Evolutionary conservation across 2,113 vertebrate genomes (phyloP).

Genomic region (Anarhynchus alexandrinus): DNA sequence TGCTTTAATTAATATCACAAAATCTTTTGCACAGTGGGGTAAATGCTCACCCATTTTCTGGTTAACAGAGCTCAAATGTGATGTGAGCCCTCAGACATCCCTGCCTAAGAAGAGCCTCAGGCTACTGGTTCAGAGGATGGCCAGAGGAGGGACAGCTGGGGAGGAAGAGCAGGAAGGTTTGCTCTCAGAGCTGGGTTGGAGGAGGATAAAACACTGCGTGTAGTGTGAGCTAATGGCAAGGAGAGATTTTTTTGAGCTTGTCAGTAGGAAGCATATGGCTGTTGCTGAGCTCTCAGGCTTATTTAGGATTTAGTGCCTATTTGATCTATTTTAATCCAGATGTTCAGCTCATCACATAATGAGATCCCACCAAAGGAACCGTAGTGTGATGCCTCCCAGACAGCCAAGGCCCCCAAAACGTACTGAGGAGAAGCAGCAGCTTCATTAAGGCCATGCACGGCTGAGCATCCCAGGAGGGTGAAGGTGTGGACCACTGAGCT

Average conservation of each 20-base stretch:
- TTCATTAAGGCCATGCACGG: background rate
- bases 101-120: background rate
- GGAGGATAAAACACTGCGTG: background rate
- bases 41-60: background rate
- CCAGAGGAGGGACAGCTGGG: background rate
- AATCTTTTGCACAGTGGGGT: background rate
- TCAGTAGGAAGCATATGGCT: constrained; percentile 55
- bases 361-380: constrained; percentile 47
- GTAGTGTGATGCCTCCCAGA: background rate
- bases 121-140: background rate
- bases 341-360: constrained; percentile 53
- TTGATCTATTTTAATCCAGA: constrained; percentile 64
- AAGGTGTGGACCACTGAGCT: background rate
- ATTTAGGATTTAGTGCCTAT: constrained; percentile 60
- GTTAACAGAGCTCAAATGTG: background rate
- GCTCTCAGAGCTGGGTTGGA: background rate
- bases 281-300: constrained; percentile 33
- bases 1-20: background rate
- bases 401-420: background rate
- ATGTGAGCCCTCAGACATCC: background rate
- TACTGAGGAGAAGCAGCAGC: background rate
- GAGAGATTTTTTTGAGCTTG: background rate
- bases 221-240: constrained; percentile 35
- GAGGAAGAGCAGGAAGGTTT: background rate
- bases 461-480: background rate